Conservation (phyloP, 2,888 invertebrate genomes). For the Heliconius cydno region DNA sequence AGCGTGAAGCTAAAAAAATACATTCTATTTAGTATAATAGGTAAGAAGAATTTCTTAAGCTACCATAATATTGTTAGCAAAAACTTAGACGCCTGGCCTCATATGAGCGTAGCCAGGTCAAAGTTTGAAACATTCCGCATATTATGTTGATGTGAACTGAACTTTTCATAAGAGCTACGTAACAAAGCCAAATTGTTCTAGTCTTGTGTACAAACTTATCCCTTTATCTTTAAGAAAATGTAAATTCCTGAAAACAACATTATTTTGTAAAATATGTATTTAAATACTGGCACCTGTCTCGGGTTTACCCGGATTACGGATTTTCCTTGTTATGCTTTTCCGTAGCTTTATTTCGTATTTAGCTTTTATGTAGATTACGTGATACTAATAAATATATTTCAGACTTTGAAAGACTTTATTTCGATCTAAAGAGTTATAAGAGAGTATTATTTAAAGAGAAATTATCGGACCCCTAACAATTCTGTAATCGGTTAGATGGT, state of each 20-base stretch:
- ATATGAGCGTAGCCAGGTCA: constrained; percentile 24
- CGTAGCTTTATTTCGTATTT: neutral
- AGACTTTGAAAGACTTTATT: too few species aligned
- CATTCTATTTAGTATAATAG: neutral
- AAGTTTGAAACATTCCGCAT: constrained; percentile 26
- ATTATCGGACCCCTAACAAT: too few species aligned
- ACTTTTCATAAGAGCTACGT: constrained; percentile 30
- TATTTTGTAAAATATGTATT: constrained; percentile 9
- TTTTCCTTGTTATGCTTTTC: neutral
- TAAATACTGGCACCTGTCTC: neutral
- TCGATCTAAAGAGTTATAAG: too few species aligned
- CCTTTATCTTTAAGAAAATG: constrained; percentile 24
- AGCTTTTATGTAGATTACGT: neutral
- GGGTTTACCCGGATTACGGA: neutral
- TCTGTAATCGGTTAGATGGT: too few species aligned
- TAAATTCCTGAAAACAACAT: constrained; percentile 27
- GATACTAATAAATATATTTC: neutral
- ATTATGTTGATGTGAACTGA: constrained; percentile 32
- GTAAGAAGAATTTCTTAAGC: constrained; percentile 10
- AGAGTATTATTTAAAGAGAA: too few species aligned
- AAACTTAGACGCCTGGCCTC: constrained; percentile 24
- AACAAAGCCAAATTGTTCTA: constrained; percentile 30
- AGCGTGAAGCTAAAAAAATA: neutral
- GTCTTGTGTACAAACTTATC: constrained; percentile 27
- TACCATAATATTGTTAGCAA: neutral